Percentiles rank a stretch among this genome's conserved stretches.
phyloP scores from a whole-genome alignment of 2,888 invertebrate genomes.

The Drosophila anomalipes region DNA sequence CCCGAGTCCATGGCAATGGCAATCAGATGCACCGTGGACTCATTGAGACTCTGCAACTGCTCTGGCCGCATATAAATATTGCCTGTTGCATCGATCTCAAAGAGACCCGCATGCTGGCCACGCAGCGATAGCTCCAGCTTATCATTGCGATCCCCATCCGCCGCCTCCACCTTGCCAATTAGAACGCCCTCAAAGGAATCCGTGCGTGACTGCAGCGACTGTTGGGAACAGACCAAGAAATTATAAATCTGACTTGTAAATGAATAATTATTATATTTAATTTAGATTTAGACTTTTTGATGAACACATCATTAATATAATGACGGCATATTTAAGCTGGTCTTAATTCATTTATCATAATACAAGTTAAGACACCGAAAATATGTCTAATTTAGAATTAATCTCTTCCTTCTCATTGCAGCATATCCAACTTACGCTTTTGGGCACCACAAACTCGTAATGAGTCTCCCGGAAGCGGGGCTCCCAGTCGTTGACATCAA shows the following conservation, averaged over 20 bases:
- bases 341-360: too few relatives aligned
- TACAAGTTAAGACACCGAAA: neutral
- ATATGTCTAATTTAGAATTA: neutral
- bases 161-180: conserved; percentile 91
- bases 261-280: neutral
- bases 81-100: conserved; percentile 83
- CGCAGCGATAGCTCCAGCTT: conserved; percentile 89
- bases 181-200: conserved; percentile 85
- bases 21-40: conserved; percentile 90
- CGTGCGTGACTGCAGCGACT: conserved; percentile 76
- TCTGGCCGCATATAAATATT: conserved; percentile 88
- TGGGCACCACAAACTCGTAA: conserved; percentile 90
- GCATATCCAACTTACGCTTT: conserved; percentile 75
- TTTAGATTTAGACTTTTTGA: too few relatives aligned
- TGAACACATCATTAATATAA: too few relatives aligned
- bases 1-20: conserved; percentile 95
- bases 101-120: conserved; percentile 88
- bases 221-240: conserved; percentile 62
- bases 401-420: neutral
- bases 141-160: conserved; percentile 94
- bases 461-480: conserved; percentile 94
- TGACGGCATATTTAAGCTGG: too few relatives aligned
- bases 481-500: conserved; percentile 97
- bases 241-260: neutral
- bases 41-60: conserved; percentile 85